A percentile compares a stretch with the other conserved stretches of the same genome.
Evolutionary conservation across 37 sponge, comb jelly and placozoan genomes (phyloP).

Genomic region (Spongilla lacustris): DNA sequence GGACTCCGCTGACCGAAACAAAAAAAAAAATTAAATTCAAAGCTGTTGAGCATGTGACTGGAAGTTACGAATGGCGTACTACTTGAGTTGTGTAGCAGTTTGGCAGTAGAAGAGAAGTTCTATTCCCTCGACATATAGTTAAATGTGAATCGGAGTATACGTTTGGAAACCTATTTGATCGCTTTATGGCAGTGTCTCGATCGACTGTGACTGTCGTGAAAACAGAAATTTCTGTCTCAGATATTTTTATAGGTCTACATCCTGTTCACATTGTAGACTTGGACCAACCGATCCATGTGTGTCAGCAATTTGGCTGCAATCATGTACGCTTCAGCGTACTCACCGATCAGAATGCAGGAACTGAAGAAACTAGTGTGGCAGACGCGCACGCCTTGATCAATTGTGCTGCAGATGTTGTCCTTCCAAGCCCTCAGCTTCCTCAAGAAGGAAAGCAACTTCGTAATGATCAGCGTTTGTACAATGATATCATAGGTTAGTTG

Average conservation of each 20-base stretch:
- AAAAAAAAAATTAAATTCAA: not conserved
- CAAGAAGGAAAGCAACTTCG: not conserved
- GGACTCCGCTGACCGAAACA: not conserved
- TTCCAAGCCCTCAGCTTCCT: not conserved
- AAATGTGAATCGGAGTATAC: not conserved
- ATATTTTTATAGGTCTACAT: not conserved
- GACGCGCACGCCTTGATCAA: not conserved
- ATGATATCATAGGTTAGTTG: conserved; percentile 9
- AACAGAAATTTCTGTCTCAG: not conserved
- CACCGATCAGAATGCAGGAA: not conserved
- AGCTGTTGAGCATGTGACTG: not conserved
- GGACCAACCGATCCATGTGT: not conserved
- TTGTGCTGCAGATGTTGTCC: not conserved
- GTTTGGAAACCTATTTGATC: not conserved
- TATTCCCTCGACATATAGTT: not conserved
- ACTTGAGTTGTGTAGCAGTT: not conserved
- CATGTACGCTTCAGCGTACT: not conserved
- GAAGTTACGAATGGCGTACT: not conserved
- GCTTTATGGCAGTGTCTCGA: not conserved
- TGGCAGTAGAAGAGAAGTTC: not conserved
- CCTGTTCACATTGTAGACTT: not conserved
- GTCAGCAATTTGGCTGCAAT: not conserved
- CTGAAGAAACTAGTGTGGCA: not conserved
- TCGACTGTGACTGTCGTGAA: not conserved
- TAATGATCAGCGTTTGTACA: conserved; percentile 11